Base-by-base conservation (phyloP, 2,113 vertebrate species). In the Dascyllus trimaculatus region DNA sequence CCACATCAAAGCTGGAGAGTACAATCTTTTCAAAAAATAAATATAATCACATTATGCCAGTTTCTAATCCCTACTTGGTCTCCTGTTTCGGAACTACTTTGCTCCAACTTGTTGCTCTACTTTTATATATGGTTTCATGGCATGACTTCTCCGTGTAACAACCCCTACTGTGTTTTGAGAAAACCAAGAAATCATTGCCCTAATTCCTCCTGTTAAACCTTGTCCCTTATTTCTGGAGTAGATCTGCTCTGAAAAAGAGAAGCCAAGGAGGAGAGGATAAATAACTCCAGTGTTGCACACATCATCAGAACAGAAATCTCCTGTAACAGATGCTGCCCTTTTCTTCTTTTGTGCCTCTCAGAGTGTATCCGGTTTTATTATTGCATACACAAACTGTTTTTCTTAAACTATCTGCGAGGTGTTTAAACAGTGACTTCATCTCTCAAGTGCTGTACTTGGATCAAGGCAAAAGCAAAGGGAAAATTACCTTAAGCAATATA, bases 141-240 rank as follows among this genome's bases (percentile, higher is more conserved):
- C 11, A 46, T 11, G 15, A 69, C 58, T 46, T 80, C 65, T 74
- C 52, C 63, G 32, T 19, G 35, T 32, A 15, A 80, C 35, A 69
- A 59, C 49, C 25, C 26, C 5, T 14, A 24, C 17, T 67, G 19
- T 63, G 38, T 43, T 48, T 46, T 38, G 5, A 78, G 25, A 11
- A 73, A 81, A 21, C 29, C 2, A 52, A 43, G 38, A 21, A 71
- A 49, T 45, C 49, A 8, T 15, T 25, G 22, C 19, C 43, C 45
- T 21, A 46, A 45, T 46, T 46, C n/a, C 46, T 25, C 38, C 25
- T 4, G 43, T 51, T 56, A 21, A 18, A 32, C 10, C 15, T 15
- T 11, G 13, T 38, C 15, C 13, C 45, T 71, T 45, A 26, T 52
- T 17, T 61, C 46, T 57, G 15, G 14, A 57, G 59, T 15, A 19